Base-by-base conservation (phyloP, 2,797 vertebrate species). In the Taeniopygia guttata region DNA sequence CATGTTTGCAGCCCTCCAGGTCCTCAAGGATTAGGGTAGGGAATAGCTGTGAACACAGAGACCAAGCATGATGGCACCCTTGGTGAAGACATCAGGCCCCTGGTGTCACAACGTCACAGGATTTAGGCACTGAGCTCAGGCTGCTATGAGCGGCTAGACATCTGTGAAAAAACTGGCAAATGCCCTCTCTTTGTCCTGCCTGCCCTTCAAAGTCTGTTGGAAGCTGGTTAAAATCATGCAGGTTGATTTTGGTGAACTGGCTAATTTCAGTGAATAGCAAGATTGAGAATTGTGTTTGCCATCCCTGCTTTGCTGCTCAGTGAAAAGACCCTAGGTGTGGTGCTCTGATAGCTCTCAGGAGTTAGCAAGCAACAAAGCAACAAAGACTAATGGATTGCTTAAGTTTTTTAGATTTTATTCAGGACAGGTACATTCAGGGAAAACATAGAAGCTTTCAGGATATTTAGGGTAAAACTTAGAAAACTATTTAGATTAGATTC, bases 61-160 rank as follows among this genome's bases (percentile, higher is more conserved):
- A 42, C 18, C 29, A 29, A 46, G 20, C 15, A 68, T 2, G 10
- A 22, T 1, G 6, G 2, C 30, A 68, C 15, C 16, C 22, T 27
- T 38, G 32, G 11, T n/a, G 63, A 59, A 58, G 22, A 18, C 27
- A 43, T 22, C 19, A 27, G 25, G 9, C 6, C 10, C 13, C 7
- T 1, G 0, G 3, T n/a, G 16, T 26, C 29, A 14, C 34, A 81
- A 3, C 2, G 0, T 49, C 46, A 36, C 42, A 54, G 38, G 20
- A 29, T 40, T 34, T 42, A 64, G 23, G 7, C 30, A 81, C 22
- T 49, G 42, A 54, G 19, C 38, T 86, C 1, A 2, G 36, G 25
- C 10, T 72, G 15, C 26, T 49, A 21, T 0, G 2, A 26, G 32
- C 20, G 26, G 10, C 27, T 56, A 15, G 15, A 63, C 8, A 40